Evolutionary conservation across 2,113 vertebrate genomes (phyloP), one percentile per base, ranked within the genome.

Genomic region (Pituophis catenifer): DNA sequence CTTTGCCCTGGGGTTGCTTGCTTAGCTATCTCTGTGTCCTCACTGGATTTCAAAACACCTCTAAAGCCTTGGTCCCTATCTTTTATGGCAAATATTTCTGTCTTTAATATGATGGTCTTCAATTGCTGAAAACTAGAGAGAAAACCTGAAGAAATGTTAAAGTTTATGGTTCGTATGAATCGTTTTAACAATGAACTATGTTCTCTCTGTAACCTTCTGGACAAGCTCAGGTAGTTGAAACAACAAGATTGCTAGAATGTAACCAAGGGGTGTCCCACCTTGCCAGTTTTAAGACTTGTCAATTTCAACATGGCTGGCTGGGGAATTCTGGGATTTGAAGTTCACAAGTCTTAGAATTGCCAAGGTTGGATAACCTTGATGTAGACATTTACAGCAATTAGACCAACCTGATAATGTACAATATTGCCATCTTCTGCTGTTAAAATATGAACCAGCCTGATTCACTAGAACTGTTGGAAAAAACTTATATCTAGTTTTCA

Each of bases 101-200:
- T n/a, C 93, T 87, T 87, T 92, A 58, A 24, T 9, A 91, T 33
- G 12, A 3, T 91, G 55, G 23, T 85, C 91, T 93, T 54, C 52
- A 62, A 9, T 44, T 88, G 85, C 23, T 75, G 85, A 29, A 38
- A n/a, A 90, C n/a, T 81, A 86, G 33, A 90, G 57, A 94, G 53
- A 81, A 94, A 65, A 62, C 44, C 52, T 55, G 48, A 91, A 48
- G 58, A 92, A 95, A 96, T 96, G 91, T 26, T 75, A 21, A 96
- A 96, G 92, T 94, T 59, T 94, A 94, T 1, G 95, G 0, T 94
- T 81, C 70, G 38, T 38, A 86, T 95, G 53, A 5, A 55, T 5
- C 6, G 50, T 96, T 96, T 92, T 90, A 95, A 62, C 29, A 90
- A 70, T 70, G 62, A 70, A 70, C 88, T 93, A 95, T 92, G 55